These are phyloP conservation scores for Etia nguti DNA, from an alignment of 2,113 vertebrate species.

Conservation along the genomic window DNA sequence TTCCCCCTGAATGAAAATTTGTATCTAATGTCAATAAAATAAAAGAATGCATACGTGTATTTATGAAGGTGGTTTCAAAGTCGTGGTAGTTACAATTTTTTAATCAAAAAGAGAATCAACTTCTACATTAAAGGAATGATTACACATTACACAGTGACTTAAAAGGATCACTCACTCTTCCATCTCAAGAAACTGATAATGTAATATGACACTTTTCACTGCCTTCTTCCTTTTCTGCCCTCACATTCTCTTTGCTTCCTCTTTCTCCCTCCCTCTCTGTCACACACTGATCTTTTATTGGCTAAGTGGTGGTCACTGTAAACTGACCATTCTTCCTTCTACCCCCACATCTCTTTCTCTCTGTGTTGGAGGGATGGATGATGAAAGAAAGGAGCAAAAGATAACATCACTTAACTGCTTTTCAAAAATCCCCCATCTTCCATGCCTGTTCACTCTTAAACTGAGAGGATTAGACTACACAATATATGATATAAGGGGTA, in stretches of 20 bases:
- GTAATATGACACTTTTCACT: constrained; percentile 12
- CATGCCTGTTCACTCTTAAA: background rate
- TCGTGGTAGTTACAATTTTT: rapidly evolving
- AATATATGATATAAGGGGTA: background rate
- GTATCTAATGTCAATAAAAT: background rate
- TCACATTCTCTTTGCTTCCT: background rate
- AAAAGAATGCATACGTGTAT: background rate
- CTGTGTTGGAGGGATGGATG: background rate
- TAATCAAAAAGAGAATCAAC: background rate
- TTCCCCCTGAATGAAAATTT: background rate
- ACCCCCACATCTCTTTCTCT: background rate
- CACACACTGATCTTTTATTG: background rate
- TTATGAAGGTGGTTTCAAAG: background rate
- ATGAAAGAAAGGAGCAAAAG: background rate
- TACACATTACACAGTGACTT: background rate
- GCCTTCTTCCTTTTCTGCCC: background rate
- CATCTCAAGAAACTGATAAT: background rate
- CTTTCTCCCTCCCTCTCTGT: background rate
- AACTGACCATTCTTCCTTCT: constrained; percentile 20
- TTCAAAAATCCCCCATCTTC: background rate
- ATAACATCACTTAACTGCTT: constrained; percentile 42
- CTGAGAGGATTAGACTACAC: background rate
- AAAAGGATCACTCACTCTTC: background rate
- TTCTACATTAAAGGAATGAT: background rate
- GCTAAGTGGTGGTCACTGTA: constrained; percentile 38